These are phyloP conservation scores for Pao palembangensis DNA, from an alignment of 2,113 vertebrate species.

Conservation along the genomic window DNA sequence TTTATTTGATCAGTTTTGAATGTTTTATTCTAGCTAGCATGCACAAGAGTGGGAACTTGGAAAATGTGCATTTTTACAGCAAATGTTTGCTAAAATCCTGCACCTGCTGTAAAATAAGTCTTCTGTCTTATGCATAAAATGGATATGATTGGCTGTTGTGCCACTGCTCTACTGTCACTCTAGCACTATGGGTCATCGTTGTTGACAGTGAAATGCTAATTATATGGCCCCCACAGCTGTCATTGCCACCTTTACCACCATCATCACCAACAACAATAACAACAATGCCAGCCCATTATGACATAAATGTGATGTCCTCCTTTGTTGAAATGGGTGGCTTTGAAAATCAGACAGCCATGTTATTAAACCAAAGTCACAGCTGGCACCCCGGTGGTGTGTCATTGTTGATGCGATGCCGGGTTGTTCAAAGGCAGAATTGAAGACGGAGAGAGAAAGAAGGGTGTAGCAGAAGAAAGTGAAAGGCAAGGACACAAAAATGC, in stretches of 20 bases:
- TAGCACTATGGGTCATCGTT: constrained; percentile 24
- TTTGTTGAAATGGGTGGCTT: constrained; percentile 47
- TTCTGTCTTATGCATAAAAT: background rate
- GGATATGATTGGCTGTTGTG: constrained; percentile 25
- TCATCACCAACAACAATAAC: constrained; percentile 8
- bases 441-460: constrained; percentile 19
- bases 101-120: background rate
- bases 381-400: constrained; percentile 45
- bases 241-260: background rate
- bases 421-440: constrained; percentile 35
- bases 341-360: constrained; percentile 54
- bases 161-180: constrained; percentile 12
- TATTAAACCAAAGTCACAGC: constrained; percentile 61
- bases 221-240: constrained; percentile 15
- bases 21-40: no score
- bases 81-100: background rate
- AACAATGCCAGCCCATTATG: constrained; percentile 41
- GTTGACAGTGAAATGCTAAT: constrained; percentile 33
- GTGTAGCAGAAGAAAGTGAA: background rate
- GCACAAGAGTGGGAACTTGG: background rate
- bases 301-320: constrained; percentile 56
- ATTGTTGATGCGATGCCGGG: constrained; percentile 34
- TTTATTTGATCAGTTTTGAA: no score
- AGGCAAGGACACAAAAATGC: constrained; percentile 23
- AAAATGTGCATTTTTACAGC: background rate